Conservation (phyloP, 2,113 vertebrate genomes). For the Irena cyanogastra region DNA sequence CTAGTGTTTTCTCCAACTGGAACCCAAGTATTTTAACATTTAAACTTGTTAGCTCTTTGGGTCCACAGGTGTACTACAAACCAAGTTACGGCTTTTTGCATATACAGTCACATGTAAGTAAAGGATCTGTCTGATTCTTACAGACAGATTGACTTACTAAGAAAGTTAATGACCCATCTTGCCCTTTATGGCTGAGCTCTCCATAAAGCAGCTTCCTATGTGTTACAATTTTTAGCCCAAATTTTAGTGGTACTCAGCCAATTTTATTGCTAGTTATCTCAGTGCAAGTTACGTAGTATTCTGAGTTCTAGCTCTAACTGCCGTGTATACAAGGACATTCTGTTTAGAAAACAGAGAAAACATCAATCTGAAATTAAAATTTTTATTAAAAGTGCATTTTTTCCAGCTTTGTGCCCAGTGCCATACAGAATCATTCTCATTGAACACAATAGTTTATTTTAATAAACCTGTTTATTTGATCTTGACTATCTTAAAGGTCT, state of each 20-base stretch:
- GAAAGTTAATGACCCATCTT: not conserved
- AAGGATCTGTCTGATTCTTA: not conserved
- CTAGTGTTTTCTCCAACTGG: not conserved
- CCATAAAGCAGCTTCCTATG: not conserved
- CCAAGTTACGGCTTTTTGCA: not conserved
- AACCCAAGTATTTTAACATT: not conserved
- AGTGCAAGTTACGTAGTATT: not conserved
- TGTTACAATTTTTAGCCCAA: not conserved
- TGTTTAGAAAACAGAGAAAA: not conserved
- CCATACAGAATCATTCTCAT: not conserved
- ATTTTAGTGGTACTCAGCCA: not conserved
- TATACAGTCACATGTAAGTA: not conserved
- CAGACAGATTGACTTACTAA: not conserved
- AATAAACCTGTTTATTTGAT: not conserved
- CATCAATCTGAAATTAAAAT: not conserved
- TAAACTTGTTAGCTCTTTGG: not conserved
- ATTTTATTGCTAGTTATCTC: not conserved
- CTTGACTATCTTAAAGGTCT: not conserved
- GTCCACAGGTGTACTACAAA: not conserved
- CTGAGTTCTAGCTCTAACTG: not conserved
- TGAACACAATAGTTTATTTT: not conserved
- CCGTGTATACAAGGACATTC: not conserved
- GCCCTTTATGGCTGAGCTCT: not conserved
- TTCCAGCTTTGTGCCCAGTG: not conserved
- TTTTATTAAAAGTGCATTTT: not conserved